Base-by-base conservation (phyloP, 2,888 invertebrate genomes). In the Podotricha telesiphe region DNA sequence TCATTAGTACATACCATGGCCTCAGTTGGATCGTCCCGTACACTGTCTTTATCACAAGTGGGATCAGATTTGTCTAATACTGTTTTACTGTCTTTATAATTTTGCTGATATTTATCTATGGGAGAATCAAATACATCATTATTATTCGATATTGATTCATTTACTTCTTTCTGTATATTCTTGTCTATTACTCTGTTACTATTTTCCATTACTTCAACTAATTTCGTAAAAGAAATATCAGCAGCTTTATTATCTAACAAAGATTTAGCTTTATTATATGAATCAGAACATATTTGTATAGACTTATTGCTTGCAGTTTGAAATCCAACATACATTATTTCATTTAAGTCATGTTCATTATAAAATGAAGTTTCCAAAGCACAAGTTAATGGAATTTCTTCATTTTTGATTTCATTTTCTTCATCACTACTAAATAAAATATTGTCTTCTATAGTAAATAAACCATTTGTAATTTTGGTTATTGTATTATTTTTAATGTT, bases 391-490 rank as follows among this genome's bases (percentile, higher is more conserved):
- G 89, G 88, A 47, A 89, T 73, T 50, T 88, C 84, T 74, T 82
- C 76, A 62, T 80, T 81, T 28, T 28, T 77, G 50, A 65, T 77
- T 61, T 81, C 79, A 66, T 78, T 76, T 79, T 90, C 91, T 80
- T 93, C 92, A 78, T 91, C 91, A 76, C 89, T 90, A 62, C 89
- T 91, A 67, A 92, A 91, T 20, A 91, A 71, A 50, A 90, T 87
- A 75, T 88, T 88, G 73, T 91, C 90, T 75, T 86, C 77, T 22
- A 84, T 34, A 4, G 37, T 61, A 75, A 56, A 61, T 37, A 65
- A 66, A 19, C 40, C 67, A 42, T n/a, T 58, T 65, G 68, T 59
- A 61, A 71, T 65, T 42, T 58, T 62, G n/a, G 45, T 59, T 61
- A 56, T 68, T 64, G 55, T 65, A 34, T 45, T 17, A 58, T 50